Base-by-base conservation (phyloP, 2,797 vertebrate species). In the Cryptoblepharus egeriae region DNA sequence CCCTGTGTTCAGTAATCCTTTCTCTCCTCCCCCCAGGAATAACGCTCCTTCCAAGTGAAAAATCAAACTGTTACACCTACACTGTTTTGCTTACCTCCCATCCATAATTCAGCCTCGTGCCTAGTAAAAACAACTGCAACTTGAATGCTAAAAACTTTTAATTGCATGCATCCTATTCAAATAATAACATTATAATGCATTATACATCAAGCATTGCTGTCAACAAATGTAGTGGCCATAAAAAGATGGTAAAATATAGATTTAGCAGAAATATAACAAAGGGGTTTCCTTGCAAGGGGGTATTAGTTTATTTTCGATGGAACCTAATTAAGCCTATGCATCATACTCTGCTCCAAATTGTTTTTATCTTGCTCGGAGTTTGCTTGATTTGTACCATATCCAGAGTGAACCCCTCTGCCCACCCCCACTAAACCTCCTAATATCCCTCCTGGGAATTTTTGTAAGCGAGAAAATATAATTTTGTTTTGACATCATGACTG, bases 241-340 rank as follows among this genome's bases (percentile, higher is more conserved):
- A 92, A 87, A 57, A 86, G 74, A 64, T 80, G 81, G 80, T 75
- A 91, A 91, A 90, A 88, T 81, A 35, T 18, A 72, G 32, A 83
- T 83, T 87, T 75, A 77, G 60, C 82, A 67, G 67, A 85, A 78
- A 89, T 91, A 78, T 88, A n/a, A 57, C 30, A 52, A 61, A 84
- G 20, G 24, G 11, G 64, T 52, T 73, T 72, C 68, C 73, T 11
- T 82, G 26, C 69, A 77, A 69, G 57, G 77, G 42, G 78, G 80
- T 73, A 55, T 49, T 37, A 82, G 37, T 87, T 75, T 87, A n/a
- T 86, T 80, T 85, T 88, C 79, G 81, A 49, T 55, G 77, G 91
- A 93, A 88, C 73, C 79, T 84, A 91, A 93, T 91, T 90, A 93
- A 80, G 63, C n/a, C 86, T 80, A 72, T 86, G 82, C 35, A 90